Evolutionary conservation across 2,888 invertebrate genomes (phyloP), one percentile per base, ranked within the genome.

Genomic region (Phlogophora meticulosa): DNA sequence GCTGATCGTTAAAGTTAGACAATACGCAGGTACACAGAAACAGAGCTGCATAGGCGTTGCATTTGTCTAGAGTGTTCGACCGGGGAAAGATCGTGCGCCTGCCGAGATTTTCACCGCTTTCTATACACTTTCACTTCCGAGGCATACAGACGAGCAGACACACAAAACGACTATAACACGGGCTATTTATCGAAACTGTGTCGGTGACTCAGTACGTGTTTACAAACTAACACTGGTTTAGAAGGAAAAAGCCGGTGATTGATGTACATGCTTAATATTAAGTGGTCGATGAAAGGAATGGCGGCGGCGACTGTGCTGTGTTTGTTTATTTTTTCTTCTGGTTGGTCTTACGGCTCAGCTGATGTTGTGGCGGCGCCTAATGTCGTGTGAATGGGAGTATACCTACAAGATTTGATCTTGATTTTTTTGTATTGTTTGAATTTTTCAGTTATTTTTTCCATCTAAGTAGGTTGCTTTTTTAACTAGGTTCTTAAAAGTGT

Each of bases 121-220:
- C 91, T 91, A 89, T 83, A 84, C 78, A 91, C 92, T 92, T 91
- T 92, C 92, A 91, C 92, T 91, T 91, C 90, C 88, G 86, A 88
- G 84, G 62, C 76, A 72, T 59, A 74, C 75, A 73, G 72, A 73
- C 76, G 72, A 80, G 80, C 84, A 83, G 82, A 83, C 88, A 87
- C 88, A 89, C 91, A 87, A 88, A 89, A 90, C 87, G 82, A 86
- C 85, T 85, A 82, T 78, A 80, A 80, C 84, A 78, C 79, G 74
- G 78, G 77, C 86, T 84, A 81, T 86, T 88, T 88, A 89, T 87
- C 80, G 87, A 85, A 87, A 86, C 79, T 78, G 72, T 61, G 79
- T n/a, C 72, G 74, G 79, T 89, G 89, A 90, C 85, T 88, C 87
- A 88, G 77, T 85, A 55, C 53, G 80, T 87, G 85, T 87, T 86